Conservation (phyloP, 2,797 vertebrate species). For the Parotocinclus haroldoi region DNA sequence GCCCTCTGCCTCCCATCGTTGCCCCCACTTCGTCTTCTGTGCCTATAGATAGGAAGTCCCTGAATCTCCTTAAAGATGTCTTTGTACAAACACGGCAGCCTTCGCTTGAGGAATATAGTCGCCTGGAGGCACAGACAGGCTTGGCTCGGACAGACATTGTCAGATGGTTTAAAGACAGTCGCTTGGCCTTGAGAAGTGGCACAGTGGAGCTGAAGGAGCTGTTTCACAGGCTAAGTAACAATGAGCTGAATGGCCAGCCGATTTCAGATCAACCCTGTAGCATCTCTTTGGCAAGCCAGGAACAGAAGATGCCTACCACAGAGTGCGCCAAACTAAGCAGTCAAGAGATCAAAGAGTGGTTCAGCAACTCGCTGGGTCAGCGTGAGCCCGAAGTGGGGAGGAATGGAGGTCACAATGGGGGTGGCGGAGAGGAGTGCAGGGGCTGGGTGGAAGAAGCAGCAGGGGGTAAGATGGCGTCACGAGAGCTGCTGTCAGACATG, state of each 20-base stretch:
- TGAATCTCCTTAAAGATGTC: slow-evolving; percentile 81
- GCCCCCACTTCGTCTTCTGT: slow-evolving; percentile 54
- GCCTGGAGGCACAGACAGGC: slow-evolving; percentile 81
- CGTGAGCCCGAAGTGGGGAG: slow-evolving; percentile 67
- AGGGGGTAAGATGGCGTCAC: slow-evolving; percentile 66
- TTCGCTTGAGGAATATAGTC: slow-evolving; percentile 85
- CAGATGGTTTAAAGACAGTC: slow-evolving; percentile 87
- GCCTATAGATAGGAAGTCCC: slow-evolving; percentile 71
- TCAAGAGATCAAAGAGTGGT: slow-evolving; percentile 72
- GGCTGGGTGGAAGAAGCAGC: slow-evolving; percentile 76
- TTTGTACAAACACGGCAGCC: slow-evolving; percentile 90
- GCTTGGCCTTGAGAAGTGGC: slow-evolving; percentile 73
- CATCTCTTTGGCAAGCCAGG: slow-evolving; percentile 68
- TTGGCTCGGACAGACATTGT: slow-evolving; percentile 82
- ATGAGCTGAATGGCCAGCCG: slow-evolving; percentile 54
- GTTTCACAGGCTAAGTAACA: slow-evolving; percentile 66
- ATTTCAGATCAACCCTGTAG: slow-evolving; percentile 66
- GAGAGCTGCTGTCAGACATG: slow-evolving; percentile 75
- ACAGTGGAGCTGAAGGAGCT: slow-evolving; percentile 78
- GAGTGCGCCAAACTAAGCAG: slow-evolving; percentile 64
- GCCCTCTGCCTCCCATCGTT: slow-evolving; percentile 67
- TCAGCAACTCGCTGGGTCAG: slow-evolving; percentile 71
- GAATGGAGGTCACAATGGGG: slow-evolving; percentile 71
- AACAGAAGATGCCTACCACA: slow-evolving; percentile 66
- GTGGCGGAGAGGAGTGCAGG: slow-evolving; percentile 58